Conservation (phyloP, 2,797 vertebrate species). For the Staurois parvus region DNA sequence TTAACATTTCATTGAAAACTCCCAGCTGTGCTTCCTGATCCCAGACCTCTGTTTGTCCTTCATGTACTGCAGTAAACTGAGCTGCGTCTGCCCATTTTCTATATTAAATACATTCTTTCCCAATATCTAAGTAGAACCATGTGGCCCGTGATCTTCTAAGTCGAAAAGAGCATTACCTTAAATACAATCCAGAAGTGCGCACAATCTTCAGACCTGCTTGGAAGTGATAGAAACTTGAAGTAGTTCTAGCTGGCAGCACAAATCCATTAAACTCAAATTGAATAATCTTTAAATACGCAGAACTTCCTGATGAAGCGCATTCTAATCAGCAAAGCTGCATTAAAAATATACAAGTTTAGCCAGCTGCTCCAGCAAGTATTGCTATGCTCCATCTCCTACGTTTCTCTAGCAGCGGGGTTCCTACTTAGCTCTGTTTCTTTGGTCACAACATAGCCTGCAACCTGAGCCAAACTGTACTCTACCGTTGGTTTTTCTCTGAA, state of each 20-base stretch:
- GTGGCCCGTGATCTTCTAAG: constrained; percentile 3
- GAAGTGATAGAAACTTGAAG: background rate
- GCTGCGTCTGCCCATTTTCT: constrained; percentile 22
- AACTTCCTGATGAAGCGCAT: constrained; percentile 24
- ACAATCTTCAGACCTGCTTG: background rate
- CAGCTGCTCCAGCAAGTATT: background rate
- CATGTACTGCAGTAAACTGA: constrained; percentile 2
- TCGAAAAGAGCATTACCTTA: constrained; percentile 31
- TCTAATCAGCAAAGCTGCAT: background rate
- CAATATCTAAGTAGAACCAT: constrained; percentile 40
- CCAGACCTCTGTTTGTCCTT: background rate
- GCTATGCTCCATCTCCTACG: background rate
- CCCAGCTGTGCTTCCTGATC: background rate
- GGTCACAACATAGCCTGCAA: constrained; percentile 1
- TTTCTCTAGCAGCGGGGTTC: constrained; percentile 2
- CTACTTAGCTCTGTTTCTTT: background rate
- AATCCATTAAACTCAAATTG: constrained; percentile 46
- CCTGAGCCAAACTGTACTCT: background rate
- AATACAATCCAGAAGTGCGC: constrained; percentile 44
- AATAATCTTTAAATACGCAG: constrained; percentile 16
- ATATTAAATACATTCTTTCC: constrained; percentile 12
- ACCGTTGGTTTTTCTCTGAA: background rate
- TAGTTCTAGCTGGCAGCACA: constrained; percentile 30
- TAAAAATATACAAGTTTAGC: background rate
- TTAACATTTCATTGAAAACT: background rate